These are phyloP conservation scores for Rotaria socialis DNA, from an alignment of 2,888 invertebrate species.

Conservation along the genomic window DNA sequence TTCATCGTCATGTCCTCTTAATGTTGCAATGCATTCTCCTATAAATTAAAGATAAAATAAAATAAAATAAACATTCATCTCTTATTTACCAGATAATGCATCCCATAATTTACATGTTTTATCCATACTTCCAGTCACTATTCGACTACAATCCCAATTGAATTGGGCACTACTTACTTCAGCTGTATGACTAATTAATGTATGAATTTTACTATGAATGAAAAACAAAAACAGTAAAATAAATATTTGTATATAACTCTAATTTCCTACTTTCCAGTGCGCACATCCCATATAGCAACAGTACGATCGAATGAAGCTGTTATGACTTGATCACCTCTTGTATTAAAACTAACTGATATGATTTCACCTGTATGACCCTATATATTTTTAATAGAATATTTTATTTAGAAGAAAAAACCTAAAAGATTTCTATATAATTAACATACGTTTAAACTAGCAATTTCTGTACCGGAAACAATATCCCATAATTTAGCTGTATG, in stretches of 20 bases:
- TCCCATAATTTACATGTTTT: constrained; percentile 60
- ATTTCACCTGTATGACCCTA: constrained; percentile 73
- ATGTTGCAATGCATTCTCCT: constrained; percentile 52
- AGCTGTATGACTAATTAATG: constrained; percentile 59
- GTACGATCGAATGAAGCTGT: constrained; percentile 77
- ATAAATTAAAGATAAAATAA: background rate
- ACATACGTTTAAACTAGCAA: constrained; percentile 54
- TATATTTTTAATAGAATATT: background rate
- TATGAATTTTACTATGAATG: constrained; percentile 52
- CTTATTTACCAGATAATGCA: constrained; percentile 51
- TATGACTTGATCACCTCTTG: constrained; percentile 68
- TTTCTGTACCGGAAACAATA: constrained; percentile 65
- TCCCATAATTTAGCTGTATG: constrained; percentile 71
- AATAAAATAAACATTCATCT: constrained; percentile 19
- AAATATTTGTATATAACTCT: background rate
- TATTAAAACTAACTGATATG: constrained; percentile 70
- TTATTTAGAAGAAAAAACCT: background rate
- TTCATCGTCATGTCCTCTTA: constrained; percentile 60
- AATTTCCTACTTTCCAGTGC: constrained; percentile 60
- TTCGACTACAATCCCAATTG: constrained; percentile 59
- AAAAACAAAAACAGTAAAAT: background rate
- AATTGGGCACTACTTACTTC: constrained; percentile 60
- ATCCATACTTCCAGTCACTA: constrained; percentile 60
- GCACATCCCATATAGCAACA: constrained; percentile 72
- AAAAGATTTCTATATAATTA: background rate